phyloP scores from a whole-genome alignment of 2,797 vertebrate species.

The Hipposideros larvatus region DNA sequence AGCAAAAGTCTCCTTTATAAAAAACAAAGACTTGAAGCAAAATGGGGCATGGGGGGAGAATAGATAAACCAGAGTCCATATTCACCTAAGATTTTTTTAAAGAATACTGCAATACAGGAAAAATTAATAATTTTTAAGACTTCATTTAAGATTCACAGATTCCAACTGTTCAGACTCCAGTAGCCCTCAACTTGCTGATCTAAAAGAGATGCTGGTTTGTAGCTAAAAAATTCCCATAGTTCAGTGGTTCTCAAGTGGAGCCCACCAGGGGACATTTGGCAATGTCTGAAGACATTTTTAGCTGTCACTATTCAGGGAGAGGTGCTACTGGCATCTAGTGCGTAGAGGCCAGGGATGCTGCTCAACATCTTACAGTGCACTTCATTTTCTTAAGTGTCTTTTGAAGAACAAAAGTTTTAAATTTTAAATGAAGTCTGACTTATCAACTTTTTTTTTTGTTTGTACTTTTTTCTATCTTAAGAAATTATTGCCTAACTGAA shows the following conservation, averaged over 20 bases:
- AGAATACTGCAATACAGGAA: neutral
- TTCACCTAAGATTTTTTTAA: neutral
- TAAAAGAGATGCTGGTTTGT: neutral
- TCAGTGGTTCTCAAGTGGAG: neutral
- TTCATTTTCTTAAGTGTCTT: neutral
- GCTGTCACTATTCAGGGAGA: neutral
- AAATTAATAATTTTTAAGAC: neutral
- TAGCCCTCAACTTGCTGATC: neutral
- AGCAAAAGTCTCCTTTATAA: neutral
- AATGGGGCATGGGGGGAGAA: neutral
- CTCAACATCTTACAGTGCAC: neutral
- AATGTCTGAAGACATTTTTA: neutral
- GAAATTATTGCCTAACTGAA: neutral
- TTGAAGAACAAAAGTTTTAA: neutral
- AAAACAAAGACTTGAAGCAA: constrained; percentile 69
- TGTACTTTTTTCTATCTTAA: neutral
- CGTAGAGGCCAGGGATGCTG: neutral
- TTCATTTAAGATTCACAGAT: neutral
- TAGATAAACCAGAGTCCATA: neutral
- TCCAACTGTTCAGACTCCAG: neutral
- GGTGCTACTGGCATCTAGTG: neutral
- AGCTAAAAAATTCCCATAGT: neutral
- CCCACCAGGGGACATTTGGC: neutral
- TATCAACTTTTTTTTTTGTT: neutral
- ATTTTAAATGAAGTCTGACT: neutral